A percentile compares a stretch with the other conserved stretches of the same genome.
Evolutionary conservation across 2,888 invertebrate genomes (phyloP).

Genomic region (Crossocerus cetratus): DNA sequence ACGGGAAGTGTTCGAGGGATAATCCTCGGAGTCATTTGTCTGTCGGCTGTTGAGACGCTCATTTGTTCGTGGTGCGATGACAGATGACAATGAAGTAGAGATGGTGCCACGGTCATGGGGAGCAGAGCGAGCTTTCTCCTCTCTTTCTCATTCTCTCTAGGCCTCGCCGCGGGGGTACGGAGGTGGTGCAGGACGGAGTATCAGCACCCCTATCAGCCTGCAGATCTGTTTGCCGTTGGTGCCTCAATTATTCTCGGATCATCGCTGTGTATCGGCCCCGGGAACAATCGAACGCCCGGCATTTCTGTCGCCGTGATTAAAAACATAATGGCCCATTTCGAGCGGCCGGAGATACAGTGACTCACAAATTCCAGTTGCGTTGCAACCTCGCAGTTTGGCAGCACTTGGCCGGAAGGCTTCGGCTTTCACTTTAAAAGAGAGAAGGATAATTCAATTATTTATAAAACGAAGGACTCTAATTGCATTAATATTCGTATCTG

Average conservation of each 20-base stretch:
- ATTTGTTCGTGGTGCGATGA: conserved; percentile 74
- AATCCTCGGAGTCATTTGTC: conserved; percentile 74
- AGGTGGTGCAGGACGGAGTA: conserved; percentile 22
- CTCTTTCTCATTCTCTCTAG: no score
- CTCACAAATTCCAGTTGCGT: no score
- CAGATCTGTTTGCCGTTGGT: conserved; percentile 75
- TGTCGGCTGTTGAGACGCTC: conserved; percentile 71
- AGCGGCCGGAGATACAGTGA: no score
- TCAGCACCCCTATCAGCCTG: conserved; percentile 44
- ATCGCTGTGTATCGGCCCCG: conserved; percentile 69
- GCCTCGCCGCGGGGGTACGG: neutral
- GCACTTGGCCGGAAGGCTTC: no score
- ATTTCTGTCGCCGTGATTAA: conserved; percentile 55
- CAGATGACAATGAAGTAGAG: conserved; percentile 75
- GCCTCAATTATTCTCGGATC: conserved; percentile 76
- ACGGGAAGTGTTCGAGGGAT: conserved; percentile 61
- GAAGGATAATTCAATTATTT: no score
- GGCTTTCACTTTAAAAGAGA: no score
- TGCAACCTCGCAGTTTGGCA: no score
- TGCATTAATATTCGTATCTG: neutral
- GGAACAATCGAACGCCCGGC: conserved; percentile 64
- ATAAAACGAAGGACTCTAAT: no score
- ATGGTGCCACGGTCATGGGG: conserved; percentile 59
- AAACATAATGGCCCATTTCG: conserved; percentile 50
- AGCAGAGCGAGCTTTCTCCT: neutral